Conservation (phyloP, 2,888 invertebrate genomes). For the Polia nebulosa region DNA sequence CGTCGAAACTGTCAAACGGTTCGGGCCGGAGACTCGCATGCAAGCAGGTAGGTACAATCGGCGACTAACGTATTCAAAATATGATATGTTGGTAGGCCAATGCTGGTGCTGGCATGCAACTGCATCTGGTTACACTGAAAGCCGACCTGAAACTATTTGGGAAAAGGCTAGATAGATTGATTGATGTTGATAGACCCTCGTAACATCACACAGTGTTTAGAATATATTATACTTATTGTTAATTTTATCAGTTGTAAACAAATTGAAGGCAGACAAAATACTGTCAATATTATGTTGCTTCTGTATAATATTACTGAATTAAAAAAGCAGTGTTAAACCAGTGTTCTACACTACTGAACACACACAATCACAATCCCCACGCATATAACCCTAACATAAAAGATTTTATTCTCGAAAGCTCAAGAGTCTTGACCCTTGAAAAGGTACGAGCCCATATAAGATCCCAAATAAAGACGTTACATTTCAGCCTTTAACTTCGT, state of each 20-base stretch:
- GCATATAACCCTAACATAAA: slow-evolving; percentile 7
- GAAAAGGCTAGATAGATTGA: no score
- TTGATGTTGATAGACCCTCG: no score
- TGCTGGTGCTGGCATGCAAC: background rate
- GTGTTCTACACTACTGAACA: slow-evolving; percentile 2
- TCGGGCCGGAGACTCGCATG: slow-evolving; percentile 91
- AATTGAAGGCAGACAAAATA: background rate
- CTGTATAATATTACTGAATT: background rate
- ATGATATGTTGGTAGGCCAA: background rate
- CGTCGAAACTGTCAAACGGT: slow-evolving; percentile 91
- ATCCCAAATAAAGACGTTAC: slow-evolving; percentile 49
- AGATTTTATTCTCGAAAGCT: slow-evolving; percentile 13
- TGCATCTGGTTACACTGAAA: background rate
- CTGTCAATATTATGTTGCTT: background rate
- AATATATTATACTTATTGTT: no score
- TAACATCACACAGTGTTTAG: no score
- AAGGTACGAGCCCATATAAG: slow-evolving; percentile 35
- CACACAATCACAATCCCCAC: background rate
- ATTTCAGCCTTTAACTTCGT: slow-evolving; percentile 31
- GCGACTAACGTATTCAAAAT: background rate
- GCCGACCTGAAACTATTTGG: no score
- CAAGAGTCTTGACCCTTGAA: slow-evolving; percentile 32
- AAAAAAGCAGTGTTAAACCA: background rate
- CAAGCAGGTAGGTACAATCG: slow-evolving; percentile 93
- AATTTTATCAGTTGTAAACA: background rate